Percentiles rank a stretch among this genome's conserved stretches.
These are phyloP conservation scores for Tyrophagus putrescentiae DNA, from an alignment of 1,140 invertebrate genomes.

Conservation along the genomic window DNA sequence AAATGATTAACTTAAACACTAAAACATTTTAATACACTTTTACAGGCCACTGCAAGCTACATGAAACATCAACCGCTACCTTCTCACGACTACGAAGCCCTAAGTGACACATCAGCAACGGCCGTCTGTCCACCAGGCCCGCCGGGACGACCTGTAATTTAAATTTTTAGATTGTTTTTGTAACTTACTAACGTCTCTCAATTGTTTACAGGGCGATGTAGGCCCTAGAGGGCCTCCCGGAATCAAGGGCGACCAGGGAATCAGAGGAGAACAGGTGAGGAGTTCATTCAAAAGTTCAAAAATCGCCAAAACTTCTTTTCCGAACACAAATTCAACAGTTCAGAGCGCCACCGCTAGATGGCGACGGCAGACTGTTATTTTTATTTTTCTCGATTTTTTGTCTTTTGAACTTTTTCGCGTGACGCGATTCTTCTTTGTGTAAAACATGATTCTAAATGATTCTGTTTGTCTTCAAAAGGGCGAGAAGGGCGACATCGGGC, in stretches of 20 bases:
- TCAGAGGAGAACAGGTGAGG: slow-evolving; percentile 65
- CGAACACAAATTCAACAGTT: too few species aligned
- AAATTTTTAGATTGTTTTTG: too few species aligned
- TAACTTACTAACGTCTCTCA: too few species aligned
- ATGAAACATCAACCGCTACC: slow-evolving; percentile 5
- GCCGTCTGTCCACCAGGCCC: slow-evolving; percentile 61
- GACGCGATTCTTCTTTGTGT: too few species aligned
- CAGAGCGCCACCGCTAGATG: not conserved
- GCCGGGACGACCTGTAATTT: slow-evolving; percentile 45
- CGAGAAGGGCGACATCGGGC: slow-evolving; percentile 71
- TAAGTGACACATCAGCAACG: slow-evolving; percentile 19
- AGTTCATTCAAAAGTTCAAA: not conserved
- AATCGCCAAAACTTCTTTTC: too few species aligned
- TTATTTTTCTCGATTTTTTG: not conserved
- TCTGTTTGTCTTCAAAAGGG: slow-evolving; percentile 48
- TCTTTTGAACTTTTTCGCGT: too few species aligned
- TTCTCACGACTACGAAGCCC: slow-evolving; percentile 12
- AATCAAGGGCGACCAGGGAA: slow-evolving; percentile 70
- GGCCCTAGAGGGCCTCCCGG: slow-evolving; percentile 64
- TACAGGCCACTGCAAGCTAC: slow-evolving; percentile 8
- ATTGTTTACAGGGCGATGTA: slow-evolving; percentile 41
- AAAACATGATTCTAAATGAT: not conserved
- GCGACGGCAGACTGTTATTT: not conserved
- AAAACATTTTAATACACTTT: not conserved
- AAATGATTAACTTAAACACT: not conserved